Conservation (phyloP, 2,888 invertebrate genomes). For the Oxycera nigricornis region DNA sequence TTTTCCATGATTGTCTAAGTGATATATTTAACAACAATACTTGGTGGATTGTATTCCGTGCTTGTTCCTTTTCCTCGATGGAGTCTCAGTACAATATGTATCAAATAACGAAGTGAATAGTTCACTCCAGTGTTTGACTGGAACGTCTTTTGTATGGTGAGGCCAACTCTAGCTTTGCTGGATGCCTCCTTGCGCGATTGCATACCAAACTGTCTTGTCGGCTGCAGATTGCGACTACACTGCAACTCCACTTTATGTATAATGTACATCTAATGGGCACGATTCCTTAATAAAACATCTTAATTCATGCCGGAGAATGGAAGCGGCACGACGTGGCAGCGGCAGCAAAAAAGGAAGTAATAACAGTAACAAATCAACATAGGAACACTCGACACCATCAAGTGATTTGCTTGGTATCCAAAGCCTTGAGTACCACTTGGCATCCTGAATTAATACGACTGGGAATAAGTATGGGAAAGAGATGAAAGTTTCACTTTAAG, state of each 20-base stretch:
- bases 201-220: neutral
- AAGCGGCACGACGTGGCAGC: constrained; percentile 9
- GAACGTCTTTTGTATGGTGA: constrained; percentile 10
- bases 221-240: neutral
- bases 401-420: constrained; percentile 28
- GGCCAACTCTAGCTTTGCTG: neutral
- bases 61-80: neutral
- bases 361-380: constrained; percentile 38
- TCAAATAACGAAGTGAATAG: constrained; percentile 19
- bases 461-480: neutral
- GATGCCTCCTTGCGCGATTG: neutral
- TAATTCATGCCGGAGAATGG: constrained; percentile 31
- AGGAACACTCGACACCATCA: constrained; percentile 36
- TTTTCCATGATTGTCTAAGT: constrained; percentile 6
- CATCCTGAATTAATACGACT: neutral
- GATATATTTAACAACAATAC: constrained; percentile 8
- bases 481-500: neutral
- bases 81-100: constrained; percentile 4
- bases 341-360: constrained; percentile 27
- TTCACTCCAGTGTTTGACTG: neutral
- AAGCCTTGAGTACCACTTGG: neutral
- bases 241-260: constrained; percentile 7
- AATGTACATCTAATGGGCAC: constrained; percentile 36
- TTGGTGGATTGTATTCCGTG: neutral
- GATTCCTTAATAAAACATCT: constrained; percentile 39